A percentile compares a stretch with the other conserved stretches of the same genome.
Evolutionary conservation across 2,113 vertebrate species (phyloP).

Genomic region (Actenoides lindsayi): DNA sequence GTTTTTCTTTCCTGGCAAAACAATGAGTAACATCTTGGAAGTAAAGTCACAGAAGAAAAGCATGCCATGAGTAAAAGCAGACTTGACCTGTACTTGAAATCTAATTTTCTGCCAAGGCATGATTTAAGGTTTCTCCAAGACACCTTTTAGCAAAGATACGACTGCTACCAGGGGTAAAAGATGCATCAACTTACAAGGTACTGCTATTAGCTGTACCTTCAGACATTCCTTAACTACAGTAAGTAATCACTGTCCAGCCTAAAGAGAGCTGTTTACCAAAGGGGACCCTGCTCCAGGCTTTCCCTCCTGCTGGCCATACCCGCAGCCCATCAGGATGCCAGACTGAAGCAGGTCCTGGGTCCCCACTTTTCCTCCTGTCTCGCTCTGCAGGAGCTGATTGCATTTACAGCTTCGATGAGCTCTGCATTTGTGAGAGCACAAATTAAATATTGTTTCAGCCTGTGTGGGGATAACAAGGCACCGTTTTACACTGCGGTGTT

Average conservation of each 20-base stretch:
- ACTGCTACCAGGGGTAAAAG: neutral
- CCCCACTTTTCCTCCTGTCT: neutral
- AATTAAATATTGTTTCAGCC: neutral
- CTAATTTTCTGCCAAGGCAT: neutral
- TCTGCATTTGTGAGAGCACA: neutral
- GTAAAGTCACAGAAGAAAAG: neutral
- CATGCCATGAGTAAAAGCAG: neutral
- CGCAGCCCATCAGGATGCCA: neutral
- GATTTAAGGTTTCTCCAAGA: neutral
- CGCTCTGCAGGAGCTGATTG: neutral
- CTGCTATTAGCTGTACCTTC: neutral
- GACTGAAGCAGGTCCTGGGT: neutral
- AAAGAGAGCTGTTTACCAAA: neutral
- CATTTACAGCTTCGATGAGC: neutral
- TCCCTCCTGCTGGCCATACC: rapidly evolving
- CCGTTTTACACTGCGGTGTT: neutral
- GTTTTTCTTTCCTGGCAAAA: neutral
- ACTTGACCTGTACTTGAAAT: neutral
- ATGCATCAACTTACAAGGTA: neutral
- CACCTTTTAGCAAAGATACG: neutral
- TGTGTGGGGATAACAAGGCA: rapidly evolving
- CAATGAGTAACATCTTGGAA: neutral
- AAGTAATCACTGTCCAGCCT: neutral
- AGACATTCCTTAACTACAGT: neutral
- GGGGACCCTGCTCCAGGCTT: neutral